Evolutionary conservation across 2,797 vertebrate genomes (phyloP).

Genomic region (Astyanax mexicanus): DNA sequence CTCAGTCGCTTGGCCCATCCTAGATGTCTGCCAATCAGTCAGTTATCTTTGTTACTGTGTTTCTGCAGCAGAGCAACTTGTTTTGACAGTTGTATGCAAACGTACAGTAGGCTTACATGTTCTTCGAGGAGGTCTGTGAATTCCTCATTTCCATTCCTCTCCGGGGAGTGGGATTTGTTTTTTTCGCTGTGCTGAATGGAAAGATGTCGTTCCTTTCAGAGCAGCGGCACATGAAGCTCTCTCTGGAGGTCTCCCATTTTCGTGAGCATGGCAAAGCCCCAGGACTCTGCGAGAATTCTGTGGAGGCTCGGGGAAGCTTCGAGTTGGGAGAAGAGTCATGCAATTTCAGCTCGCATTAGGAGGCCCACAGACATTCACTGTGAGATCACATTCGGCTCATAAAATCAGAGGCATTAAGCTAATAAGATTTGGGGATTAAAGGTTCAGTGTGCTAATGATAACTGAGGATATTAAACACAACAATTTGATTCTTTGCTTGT

Average conservation of each 20-base stretch:
- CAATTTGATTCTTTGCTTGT: too few relatives aligned
- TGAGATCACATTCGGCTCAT: not conserved
- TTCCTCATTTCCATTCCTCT: constrained; percentile 37
- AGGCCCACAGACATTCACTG: not conserved
- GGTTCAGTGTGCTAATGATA: not conserved
- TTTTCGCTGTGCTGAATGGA: constrained; percentile 47
- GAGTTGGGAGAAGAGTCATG: constrained; percentile 28
- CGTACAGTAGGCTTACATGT: not conserved
- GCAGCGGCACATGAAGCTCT: constrained; percentile 33
- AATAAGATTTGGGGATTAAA: not conserved
- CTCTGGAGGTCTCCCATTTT: constrained; percentile 53
- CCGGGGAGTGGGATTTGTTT: constrained; percentile 47
- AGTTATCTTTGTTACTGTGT: not conserved
- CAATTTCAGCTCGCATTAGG: constrained; percentile 23
- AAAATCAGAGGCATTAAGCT: not conserved
- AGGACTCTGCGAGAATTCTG: constrained; percentile 27
- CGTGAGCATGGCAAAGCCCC: constrained; percentile 36
- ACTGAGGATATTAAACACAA: not conserved
- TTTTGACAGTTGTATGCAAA: constrained; percentile 36
- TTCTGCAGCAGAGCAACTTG: not conserved
- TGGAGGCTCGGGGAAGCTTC: constrained; percentile 33
- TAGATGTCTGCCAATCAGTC: not conserved
- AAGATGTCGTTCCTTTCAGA: constrained; percentile 44
- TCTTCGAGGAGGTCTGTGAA: constrained; percentile 30
- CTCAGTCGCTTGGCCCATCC: not conserved